These are phyloP conservation scores for Ips nitidus DNA, from an alignment of 1,140 invertebrate species.

Conservation along the genomic window DNA sequence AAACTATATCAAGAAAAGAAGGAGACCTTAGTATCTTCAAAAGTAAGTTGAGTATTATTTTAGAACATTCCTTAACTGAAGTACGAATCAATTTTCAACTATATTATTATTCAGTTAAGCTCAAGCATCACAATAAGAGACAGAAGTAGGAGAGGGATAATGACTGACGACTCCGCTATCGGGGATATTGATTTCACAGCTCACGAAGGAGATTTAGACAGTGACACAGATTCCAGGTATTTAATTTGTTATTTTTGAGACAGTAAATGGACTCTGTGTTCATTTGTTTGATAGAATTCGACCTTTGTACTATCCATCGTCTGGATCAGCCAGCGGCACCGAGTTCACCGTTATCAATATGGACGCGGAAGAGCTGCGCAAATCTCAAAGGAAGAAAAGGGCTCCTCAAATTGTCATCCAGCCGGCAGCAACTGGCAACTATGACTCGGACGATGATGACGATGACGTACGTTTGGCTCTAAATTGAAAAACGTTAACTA, in stretches of 20 bases:
- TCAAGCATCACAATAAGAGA: conserved; percentile 35
- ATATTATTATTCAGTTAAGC: not conserved
- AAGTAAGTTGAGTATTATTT: conserved; percentile 33
- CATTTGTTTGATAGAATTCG: conserved; percentile 30
- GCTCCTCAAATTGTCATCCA: conserved; percentile 50
- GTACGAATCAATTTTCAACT: not conserved
- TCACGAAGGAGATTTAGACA: conserved; percentile 84
- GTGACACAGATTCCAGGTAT: conserved; percentile 60
- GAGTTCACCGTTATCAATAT: conserved; percentile 86
- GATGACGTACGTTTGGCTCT: conserved; percentile 57
- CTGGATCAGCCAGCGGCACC: conserved; percentile 57
- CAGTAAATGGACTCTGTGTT: not conserved
- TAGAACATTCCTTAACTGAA: conserved; percentile 8
- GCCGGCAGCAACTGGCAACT: conserved; percentile 63
- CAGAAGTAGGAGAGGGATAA: conserved; percentile 41
- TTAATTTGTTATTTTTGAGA: not conserved
- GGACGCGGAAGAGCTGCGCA: conserved; percentile 79
- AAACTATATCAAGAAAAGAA: conserved; percentile 62
- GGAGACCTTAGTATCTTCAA: conserved; percentile 56
- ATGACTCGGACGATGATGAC: conserved; percentile 77
- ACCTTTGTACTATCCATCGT: conserved; percentile 58
- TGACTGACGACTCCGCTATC: conserved; percentile 46
- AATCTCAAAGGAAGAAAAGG: conserved; percentile 67
- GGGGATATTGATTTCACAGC: conserved; percentile 67
- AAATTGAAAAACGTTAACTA: not conserved